Evolutionary conservation across 2,797 vertebrate genomes (phyloP), one percentile per base, ranked within the genome.

Genomic region (Helostoma temminkii): DNA sequence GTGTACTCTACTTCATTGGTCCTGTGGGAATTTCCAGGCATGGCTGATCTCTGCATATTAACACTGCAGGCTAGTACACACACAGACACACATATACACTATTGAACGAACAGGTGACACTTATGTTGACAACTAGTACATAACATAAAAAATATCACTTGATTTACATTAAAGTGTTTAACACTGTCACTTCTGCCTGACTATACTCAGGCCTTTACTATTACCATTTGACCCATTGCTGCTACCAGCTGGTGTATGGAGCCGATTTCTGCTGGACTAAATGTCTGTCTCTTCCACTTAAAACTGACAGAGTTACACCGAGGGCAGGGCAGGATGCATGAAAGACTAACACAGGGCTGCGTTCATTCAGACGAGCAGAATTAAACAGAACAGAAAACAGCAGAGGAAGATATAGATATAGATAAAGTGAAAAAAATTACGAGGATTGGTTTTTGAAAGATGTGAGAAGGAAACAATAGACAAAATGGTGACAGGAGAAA

Each of bases 241-340:
- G 45, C 57, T 80, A 36, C 34, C 46, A 26, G 52, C 54, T 55
- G 34, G 54, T 50, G 75, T 84, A 80, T 78, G 72, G 73, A 82
- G 72, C 73, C 59, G 71, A 80, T 86, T 83, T 81, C 75, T 73
- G 65, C 66, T 55, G 36, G 19, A 86, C 84, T 86, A 86, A 87
- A 88, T 78, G 75, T 56, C 71, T 81, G 80, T 85, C 88, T 85
- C 66, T 89, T 68, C 60, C 81, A 80, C 64, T 84, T 76, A 82
- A 22, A 49, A 52, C 66, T 4, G 47, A 53, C 32, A 59, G 62
- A 71, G 66, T 55, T 74, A 50, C 62, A 65, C 45, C n/a, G 50
- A 78, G 66, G 52, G 61, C n/a, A 67, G 39, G 8, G 66, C 19
- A 26, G 28, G 60, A 46, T 36, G 45, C 37, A 52, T 25, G 21